Evolutionary conservation across 1,140 invertebrate species (phyloP).

Genomic region (Yoshiicerus persimilis): DNA sequence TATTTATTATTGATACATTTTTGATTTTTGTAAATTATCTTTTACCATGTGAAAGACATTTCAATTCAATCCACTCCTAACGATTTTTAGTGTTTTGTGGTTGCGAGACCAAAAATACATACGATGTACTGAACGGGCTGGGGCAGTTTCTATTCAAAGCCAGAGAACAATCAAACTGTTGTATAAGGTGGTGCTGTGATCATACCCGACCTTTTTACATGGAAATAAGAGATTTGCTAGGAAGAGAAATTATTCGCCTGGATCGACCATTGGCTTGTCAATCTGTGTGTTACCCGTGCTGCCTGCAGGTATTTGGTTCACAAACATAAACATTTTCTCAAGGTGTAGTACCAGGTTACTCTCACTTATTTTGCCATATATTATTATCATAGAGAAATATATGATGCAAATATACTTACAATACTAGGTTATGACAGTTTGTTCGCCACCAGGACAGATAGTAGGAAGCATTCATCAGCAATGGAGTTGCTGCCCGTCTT

Average conservation of each 20-base stretch:
- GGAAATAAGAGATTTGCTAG: conserved; percentile 75
- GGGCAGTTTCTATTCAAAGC: conserved; percentile 81
- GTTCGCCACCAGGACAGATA: conserved; percentile 38
- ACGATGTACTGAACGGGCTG: conserved; percentile 58
- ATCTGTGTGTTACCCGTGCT: conserved; percentile 79
- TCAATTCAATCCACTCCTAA: too few relatives aligned
- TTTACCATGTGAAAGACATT: too few relatives aligned
- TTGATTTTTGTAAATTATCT: too few relatives aligned
- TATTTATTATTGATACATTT: conserved; percentile 40
- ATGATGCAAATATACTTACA: neutral
- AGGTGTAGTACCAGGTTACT: neutral
- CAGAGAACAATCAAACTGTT: conserved; percentile 78
- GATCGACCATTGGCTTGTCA: conserved; percentile 74
- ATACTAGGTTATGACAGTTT: conserved; percentile 25
- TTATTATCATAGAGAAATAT: neutral
- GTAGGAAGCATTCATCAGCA: conserved; percentile 74
- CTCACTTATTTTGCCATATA: neutral
- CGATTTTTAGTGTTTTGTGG: conserved; percentile 44
- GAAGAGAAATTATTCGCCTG: conserved; percentile 76
- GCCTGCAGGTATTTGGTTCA: conserved; percentile 65
- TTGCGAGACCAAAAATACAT: conserved; percentile 50
- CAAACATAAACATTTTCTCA: neutral
- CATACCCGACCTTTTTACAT: conserved; percentile 78
- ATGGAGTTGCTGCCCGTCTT: conserved; percentile 78
- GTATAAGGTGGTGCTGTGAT: conserved; percentile 73